Evolutionary conservation across 30 jellyfish, hydroid and myxozoan genomes (phyloP).

Genomic region (Sanderia malayensis): DNA sequence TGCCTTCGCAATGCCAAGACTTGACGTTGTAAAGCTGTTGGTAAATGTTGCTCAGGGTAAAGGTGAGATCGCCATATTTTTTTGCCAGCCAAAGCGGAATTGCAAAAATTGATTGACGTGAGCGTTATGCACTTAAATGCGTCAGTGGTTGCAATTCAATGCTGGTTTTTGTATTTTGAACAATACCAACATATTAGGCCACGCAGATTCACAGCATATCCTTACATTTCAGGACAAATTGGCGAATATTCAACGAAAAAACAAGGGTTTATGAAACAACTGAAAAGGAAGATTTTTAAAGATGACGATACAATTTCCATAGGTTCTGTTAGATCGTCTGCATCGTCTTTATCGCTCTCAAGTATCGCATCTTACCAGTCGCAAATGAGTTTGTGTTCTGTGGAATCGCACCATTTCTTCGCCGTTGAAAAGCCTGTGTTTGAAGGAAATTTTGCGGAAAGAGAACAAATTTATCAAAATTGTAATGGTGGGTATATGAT

Average conservation of each 20-base stretch:
- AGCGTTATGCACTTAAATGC: too few relatives aligned
- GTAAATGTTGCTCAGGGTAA: conserved; percentile 20
- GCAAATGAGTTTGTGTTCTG: neutral
- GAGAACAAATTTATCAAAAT: neutral
- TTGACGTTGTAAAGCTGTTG: conserved; percentile 20
- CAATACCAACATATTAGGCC: too few relatives aligned
- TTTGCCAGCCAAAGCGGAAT: neutral
- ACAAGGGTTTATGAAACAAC: neutral
- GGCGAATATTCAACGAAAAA: too few relatives aligned
- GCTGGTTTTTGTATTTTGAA: too few relatives aligned
- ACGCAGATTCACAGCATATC: too few relatives aligned
- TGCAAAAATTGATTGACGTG: neutral
- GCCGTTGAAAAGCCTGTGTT: conserved; percentile 1
- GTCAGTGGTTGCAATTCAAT: too few relatives aligned
- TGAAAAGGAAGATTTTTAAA: conserved; percentile 1
- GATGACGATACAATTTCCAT: conserved; percentile 23
- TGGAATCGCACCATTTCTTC: neutral
- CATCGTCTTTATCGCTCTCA: neutral
- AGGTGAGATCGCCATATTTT: neutral
- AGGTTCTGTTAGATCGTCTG: neutral
- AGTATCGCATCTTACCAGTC: conserved; percentile 1
- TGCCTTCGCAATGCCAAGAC: conserved; percentile 12
- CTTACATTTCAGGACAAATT: too few relatives aligned
- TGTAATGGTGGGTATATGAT: too few relatives aligned
- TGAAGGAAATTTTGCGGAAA: neutral